Evolutionary conservation across 2,888 invertebrate genomes (phyloP), one percentile per base, ranked within the genome.

Genomic region (Tethea ocularis): DNA sequence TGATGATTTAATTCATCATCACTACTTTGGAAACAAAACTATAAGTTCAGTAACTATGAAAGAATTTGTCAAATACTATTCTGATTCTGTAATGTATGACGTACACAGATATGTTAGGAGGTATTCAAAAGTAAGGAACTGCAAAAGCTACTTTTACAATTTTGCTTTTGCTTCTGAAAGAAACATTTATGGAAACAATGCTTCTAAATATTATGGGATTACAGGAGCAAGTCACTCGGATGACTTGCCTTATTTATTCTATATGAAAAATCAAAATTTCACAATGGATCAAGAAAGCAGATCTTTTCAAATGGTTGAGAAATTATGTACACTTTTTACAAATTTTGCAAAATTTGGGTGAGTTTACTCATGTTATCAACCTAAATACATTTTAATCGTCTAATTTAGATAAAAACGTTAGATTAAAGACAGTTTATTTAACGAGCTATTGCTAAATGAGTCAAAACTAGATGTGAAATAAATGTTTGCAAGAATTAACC

Each of bases 341-440:
- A 80, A 85, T 61, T 82, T 85, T 38, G 83, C 83, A 46, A 84
- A 82, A 74, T 75, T 66, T 38, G 86, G 85, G 84, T 86, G 62
- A 78, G 80, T 58, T 15, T 55, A 8, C 8, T 7, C 46, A 10
- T 20, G 46, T 20, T 46, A n/a, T n/a, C n/a, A n/a, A n/a, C n/a
- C n/a, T n/a, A n/a, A n/a, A n/a, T n/a, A 46, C 17, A 17, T 17
- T 46, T 46, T 2, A 46, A 46, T 46, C 17, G 41, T 46, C 41
- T 20, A 2, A 46, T 46, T 24, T 4, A 24, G 24, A 24, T 24
- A 24, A 24, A 2, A 4, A 24, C n/a, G n/a, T 24, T 24, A 24
- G 24, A 2, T 4, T 24, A 24, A 24, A 5, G 24, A 4, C 24
- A 24, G 2, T 24, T 2, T 4, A 24, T 24, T n/a, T n/a, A n/a